Evolutionary conservation across 1,140 invertebrate species (phyloP).

Genomic region (Drosophila auraria): DNA sequence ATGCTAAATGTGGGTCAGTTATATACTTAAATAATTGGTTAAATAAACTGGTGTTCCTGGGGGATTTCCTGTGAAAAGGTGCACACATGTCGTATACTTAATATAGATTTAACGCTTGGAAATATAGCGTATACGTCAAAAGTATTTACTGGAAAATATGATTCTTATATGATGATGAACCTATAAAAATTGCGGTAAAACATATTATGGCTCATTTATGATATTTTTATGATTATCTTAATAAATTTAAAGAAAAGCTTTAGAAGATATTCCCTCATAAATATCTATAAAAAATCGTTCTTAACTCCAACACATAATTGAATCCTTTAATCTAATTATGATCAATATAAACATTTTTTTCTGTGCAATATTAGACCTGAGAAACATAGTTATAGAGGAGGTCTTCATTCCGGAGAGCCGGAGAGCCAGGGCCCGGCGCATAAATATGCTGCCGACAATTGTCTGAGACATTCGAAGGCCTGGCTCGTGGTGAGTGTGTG

Average conservation of each 20-base stretch:
- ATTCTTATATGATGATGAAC: neutral
- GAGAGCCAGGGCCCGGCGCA: slow-evolving; percentile 55
- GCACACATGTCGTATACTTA: slow-evolving; percentile 8
- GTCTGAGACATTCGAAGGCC: slow-evolving; percentile 72
- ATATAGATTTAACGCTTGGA: neutral
- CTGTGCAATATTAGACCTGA: slow-evolving; percentile 23
- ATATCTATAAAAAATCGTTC: neutral
- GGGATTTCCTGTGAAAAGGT: no score
- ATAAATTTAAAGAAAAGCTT: no score
- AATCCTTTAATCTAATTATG: neutral
- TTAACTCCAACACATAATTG: neutral
- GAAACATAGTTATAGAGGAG: slow-evolving; percentile 15
- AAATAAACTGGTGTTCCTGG: neutral
- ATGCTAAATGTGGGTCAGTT: neutral
- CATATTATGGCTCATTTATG: no score
- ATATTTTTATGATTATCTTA: neutral
- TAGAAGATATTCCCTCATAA: neutral
- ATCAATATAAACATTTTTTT: neutral
- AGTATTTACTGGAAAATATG: neutral
- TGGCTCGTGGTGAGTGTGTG: slow-evolving; percentile 28
- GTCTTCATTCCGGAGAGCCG: neutral
- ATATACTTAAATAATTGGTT: neutral
- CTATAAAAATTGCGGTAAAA: no score
- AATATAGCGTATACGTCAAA: neutral
- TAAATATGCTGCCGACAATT: slow-evolving; percentile 79